A percentile compares a stretch with the other conserved stretches of the same genome.
Evolutionary conservation across 2,113 vertebrate species (phyloP).

Genomic region (Eretmochelys imbricata): DNA sequence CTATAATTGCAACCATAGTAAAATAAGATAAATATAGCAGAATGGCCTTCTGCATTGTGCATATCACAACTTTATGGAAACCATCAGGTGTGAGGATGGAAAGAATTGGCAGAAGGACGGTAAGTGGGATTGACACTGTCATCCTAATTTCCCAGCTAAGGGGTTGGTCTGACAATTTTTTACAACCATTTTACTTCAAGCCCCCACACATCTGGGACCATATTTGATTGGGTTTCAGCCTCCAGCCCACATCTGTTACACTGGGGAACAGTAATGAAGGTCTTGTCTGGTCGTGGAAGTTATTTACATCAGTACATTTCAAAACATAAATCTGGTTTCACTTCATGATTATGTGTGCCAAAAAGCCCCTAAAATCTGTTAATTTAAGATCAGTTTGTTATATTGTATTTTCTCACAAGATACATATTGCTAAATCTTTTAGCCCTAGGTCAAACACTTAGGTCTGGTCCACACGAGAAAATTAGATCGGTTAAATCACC

Average conservation of each 20-base stretch:
- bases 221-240: too few species aligned
- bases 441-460: too few species aligned
- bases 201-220: too few species aligned
- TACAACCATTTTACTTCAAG: neutral
- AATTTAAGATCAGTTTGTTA: too few species aligned
- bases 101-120: neutral
- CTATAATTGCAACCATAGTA: neutral
- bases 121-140: neutral
- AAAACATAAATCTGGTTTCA: too few species aligned
- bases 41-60: neutral
- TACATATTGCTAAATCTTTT: too few species aligned
- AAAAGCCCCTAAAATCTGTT: too few species aligned
- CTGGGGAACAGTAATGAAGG: too few species aligned
- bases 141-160: neutral
- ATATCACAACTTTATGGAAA: neutral
- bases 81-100: neutral
- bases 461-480: neutral
- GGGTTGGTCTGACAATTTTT: neutral
- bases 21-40: neutral
- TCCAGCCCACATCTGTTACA: too few species aligned
- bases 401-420: too few species aligned
- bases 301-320: neutral
- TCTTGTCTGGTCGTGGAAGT: neutral
- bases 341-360: too few species aligned
- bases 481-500: neutral